Percentiles rank a stretch among this genome's conserved stretches.
These are phyloP conservation scores for Gymnodraco acuticeps DNA, from an alignment of 2,797 vertebrate genomes.

Conservation along the genomic window DNA sequence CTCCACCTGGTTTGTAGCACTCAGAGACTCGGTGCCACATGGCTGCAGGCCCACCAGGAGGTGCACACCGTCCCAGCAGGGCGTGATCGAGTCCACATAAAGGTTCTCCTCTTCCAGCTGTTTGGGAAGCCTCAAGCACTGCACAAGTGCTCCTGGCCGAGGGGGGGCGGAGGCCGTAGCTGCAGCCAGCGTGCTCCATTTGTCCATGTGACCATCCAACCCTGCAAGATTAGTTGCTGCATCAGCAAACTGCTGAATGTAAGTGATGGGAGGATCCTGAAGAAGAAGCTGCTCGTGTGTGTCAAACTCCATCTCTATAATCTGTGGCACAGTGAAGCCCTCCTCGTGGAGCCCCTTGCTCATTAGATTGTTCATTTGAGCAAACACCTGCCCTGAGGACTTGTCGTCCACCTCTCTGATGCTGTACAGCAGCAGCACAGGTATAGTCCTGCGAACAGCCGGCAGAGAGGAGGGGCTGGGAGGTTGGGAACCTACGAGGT, in stretches of 20 bases:
- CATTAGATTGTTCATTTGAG: constrained; percentile 99
- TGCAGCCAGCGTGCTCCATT: constrained; percentile 92
- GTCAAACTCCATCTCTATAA: constrained; percentile 99
- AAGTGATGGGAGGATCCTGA: constrained; percentile 98
- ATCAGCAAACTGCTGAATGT: constrained; percentile 98
- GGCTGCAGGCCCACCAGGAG: constrained; percentile 94
- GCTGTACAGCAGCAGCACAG: constrained; percentile 95
- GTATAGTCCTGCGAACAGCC: constrained; percentile 93
- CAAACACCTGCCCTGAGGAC: constrained; percentile 94
- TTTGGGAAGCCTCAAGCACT: constrained; percentile 95
- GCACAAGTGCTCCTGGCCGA: constrained; percentile 95
- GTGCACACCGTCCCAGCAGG: constrained; percentile 97
- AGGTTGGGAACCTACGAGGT: constrained; percentile 61
- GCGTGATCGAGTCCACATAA: constrained; percentile 97
- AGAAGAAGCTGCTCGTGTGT: constrained; percentile 96
- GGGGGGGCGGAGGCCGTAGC: constrained; percentile 73
- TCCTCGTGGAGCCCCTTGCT: constrained; percentile 98
- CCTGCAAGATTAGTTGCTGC: constrained; percentile 91
- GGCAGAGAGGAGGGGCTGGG: constrained; percentile 70
- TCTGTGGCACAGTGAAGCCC: constrained; percentile 98
- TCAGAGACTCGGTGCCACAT: constrained; percentile 91
- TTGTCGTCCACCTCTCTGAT: constrained; percentile 98
- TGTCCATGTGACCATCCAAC: constrained; percentile 92
- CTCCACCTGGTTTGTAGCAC: constrained; percentile 98
- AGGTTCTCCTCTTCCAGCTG: constrained; percentile 97